Base-by-base conservation (phyloP, 2,888 invertebrate species). In the Ectemnius lituratus region DNA sequence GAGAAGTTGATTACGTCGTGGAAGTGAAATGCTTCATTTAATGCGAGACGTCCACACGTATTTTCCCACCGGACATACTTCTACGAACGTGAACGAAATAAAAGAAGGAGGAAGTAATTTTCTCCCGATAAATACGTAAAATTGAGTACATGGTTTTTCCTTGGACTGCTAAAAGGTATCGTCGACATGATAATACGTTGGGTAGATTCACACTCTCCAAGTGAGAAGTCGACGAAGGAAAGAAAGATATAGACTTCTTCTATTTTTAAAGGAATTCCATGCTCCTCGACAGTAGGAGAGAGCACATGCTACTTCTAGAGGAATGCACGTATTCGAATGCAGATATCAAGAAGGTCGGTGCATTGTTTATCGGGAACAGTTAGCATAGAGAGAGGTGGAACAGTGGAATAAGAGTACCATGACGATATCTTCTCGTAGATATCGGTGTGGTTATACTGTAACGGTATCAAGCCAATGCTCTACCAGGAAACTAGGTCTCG, bases 1-100 rank as follows among this genome's bases (percentile, higher is more conserved):
- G 47, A 20, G 23, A 70, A 78, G 37, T 66, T 60, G 70, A 78
- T 49, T 66, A 65, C 23, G 74, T 69, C 70, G 59, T 60, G 61
- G 63, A 59, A 47, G 20, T 56, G 62, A 45, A 27, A 37, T 37
- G 37, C 70, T 78, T 61, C 68, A 70, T 73, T 68, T 52, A 56
- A 18, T 8, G 28, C 47, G 28, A 58, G 62, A 23, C 64, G 72
- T 67, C 67, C 61, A 47, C 27, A 23, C 71, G 71, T 61, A 65
- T 52, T 52, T 14, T 52, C 52, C 16, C 52, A 16, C 13, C 52
- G 52, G 52, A 37, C 37, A 37, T 37, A 37, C 37, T 37, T 37
- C 5, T 37, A 4, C 37, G 8, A 37, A 37, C 8, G 37, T 6
- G 37, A 8, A 16, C 16, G 52, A n/a, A 52, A 52, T 16, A 16